phyloP scores from a whole-genome alignment of 2,113 vertebrate species.

The Eleginops maclovinus region DNA sequence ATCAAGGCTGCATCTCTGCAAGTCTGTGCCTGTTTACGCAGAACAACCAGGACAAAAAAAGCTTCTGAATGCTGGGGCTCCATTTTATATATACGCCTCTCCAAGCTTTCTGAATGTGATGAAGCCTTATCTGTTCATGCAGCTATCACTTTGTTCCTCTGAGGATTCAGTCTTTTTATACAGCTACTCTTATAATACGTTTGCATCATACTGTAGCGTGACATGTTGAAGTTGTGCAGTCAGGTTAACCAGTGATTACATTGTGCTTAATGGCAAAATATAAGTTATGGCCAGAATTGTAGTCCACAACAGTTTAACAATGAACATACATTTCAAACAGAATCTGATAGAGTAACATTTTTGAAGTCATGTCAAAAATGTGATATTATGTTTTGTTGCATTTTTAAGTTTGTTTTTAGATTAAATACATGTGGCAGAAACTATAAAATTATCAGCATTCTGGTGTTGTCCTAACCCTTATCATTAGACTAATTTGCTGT shows the following conservation, averaged over 20 bases:
- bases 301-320: no score
- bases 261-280: no score
- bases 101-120: constrained; percentile 14
- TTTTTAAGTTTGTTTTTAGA: no score
- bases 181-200: constrained; percentile 14
- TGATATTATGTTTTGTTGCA: no score
- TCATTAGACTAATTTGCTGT: no score
- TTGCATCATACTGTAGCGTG: constrained; percentile 12
- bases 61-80: constrained; percentile 40
- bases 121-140: constrained; percentile 20
- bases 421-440: no score
- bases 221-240: background rate
- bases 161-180: constrained; percentile 22
- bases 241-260: background rate
- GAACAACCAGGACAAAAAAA: constrained; percentile 62
- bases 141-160: constrained; percentile 5
- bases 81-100: constrained; percentile 50
- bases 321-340: no score
- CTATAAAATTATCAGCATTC: no score
- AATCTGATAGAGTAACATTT: no score
- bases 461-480: no score
- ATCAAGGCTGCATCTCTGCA: constrained; percentile 55
- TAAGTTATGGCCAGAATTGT: no score
- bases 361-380: no score
- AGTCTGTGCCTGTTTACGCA: constrained; percentile 70